A percentile compares a stretch with the other conserved stretches of the same genome.
Conservation (phyloP, 2,113 vertebrate species). For the Colius striatus region DNA sequence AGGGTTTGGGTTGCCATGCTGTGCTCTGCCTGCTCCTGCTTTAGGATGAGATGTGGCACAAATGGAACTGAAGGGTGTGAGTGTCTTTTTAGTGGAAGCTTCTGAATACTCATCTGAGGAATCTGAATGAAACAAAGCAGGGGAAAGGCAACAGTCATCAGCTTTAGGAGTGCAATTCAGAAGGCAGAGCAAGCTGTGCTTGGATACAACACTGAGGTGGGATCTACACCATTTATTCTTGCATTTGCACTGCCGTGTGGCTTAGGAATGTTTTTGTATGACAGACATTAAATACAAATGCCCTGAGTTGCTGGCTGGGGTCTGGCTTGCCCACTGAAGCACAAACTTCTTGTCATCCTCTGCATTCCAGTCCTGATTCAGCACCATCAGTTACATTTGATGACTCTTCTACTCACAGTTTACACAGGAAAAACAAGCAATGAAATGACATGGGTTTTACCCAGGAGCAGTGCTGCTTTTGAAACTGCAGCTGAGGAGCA, state of each 20-base stretch:
- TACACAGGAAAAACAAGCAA: not conserved
- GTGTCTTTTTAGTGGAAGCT: not conserved
- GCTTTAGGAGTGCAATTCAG: not conserved
- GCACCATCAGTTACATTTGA: not conserved
- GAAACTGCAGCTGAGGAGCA: too few relatives aligned
- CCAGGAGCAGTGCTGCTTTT: not conserved
- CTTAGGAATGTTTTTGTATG: not conserved
- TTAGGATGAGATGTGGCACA: not conserved
- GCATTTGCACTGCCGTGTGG: not conserved
- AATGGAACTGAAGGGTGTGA: not conserved
- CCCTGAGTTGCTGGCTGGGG: not conserved
- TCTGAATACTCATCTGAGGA: not conserved
- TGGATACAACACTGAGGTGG: not conserved
- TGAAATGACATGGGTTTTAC: not conserved
- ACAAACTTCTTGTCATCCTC: not conserved
- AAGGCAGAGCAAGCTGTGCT: not conserved
- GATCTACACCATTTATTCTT: not conserved
- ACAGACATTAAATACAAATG: not conserved
- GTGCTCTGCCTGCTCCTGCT: not conserved
- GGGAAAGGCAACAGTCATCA: not conserved
- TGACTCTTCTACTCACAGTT: not conserved
- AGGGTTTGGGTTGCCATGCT: not conserved
- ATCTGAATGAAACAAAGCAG: not conserved
- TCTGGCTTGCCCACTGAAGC: not conserved
- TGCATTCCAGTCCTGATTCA: not conserved